Conservation (phyloP, 2,888 invertebrate species). For the Phyllotreta cruciferae region DNA sequence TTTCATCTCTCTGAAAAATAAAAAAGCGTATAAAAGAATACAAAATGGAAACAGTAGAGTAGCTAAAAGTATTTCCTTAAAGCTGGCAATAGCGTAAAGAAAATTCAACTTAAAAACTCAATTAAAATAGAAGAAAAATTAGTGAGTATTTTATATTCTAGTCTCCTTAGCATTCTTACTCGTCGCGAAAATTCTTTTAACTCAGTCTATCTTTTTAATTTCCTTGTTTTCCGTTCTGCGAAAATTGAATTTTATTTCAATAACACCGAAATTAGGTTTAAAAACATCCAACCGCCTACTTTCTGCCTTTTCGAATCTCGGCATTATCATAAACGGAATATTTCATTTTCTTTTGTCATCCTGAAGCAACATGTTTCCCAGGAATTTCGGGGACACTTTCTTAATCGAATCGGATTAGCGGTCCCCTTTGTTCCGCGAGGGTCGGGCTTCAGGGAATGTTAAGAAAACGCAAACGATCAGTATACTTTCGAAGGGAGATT, state of each 20-base stretch:
- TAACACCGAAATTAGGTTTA: constrained; percentile 10
- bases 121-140: too few relatives aligned
- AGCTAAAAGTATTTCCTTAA: too few relatives aligned
- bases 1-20: constrained; percentile 31
- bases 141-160: too few relatives aligned
- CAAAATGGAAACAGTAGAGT: background rate
- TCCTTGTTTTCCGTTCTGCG: constrained; percentile 3
- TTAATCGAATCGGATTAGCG: constrained; percentile 2
- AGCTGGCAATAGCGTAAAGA: too few relatives aligned
- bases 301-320: background rate
- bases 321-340: constrained; percentile 6
- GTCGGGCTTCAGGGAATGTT: background rate
- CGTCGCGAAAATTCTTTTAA: too few relatives aligned
- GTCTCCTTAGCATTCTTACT: too few relatives aligned
- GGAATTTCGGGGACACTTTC: background rate
- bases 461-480: too few relatives aligned
- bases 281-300: constrained; percentile 4
- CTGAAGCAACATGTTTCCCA: background rate
- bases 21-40: constrained; percentile 4
- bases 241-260: constrained; percentile 8
- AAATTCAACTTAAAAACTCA: too few relatives aligned
- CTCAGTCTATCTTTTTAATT: background rate
- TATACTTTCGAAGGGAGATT: too few relatives aligned
- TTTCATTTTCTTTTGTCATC: constrained; percentile 10
- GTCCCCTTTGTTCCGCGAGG: background rate